Conservation (phyloP, 1,140 invertebrate genomes). For the Drosophila watanabei region DNA sequence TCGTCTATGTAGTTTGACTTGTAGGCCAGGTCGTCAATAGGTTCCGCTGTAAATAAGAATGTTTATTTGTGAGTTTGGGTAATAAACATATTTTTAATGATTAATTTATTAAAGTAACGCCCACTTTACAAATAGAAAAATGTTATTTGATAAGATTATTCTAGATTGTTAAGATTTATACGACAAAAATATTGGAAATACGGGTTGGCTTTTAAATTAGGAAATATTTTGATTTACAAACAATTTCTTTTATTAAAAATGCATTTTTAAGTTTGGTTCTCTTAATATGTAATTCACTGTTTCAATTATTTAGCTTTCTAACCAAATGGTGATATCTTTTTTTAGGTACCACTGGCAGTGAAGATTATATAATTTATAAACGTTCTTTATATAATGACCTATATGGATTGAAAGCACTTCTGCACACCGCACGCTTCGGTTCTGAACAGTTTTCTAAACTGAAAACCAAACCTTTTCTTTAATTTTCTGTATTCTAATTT, state of each 20-base stretch:
- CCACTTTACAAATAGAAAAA: too few species aligned
- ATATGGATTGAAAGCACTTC: background rate
- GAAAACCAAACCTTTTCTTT: background rate
- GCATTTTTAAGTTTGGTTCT: background rate
- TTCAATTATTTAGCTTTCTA: background rate
- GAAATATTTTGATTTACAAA: too few species aligned
- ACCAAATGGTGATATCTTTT: too few species aligned
- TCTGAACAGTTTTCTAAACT: background rate
- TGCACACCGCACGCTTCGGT: background rate
- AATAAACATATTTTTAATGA: background rate
- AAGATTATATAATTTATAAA: too few species aligned
- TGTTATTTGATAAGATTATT: too few species aligned
- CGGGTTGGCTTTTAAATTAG: too few species aligned
- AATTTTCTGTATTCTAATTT: background rate
- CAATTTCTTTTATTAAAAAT: too few species aligned
- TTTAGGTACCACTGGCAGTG: too few species aligned
- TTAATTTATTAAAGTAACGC: background rate
- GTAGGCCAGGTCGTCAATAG: constrained; percentile 69
- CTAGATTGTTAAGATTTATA: too few species aligned
- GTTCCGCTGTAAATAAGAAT: constrained; percentile 53
- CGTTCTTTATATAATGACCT: too few species aligned
- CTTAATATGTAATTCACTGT: background rate
- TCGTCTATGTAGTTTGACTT: constrained; percentile 76
- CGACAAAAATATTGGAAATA: too few species aligned
- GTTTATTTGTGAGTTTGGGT: background rate